A percentile compares a stretch with the other conserved stretches of the same genome.
Evolutionary conservation across 2,797 vertebrate species (phyloP).

Genomic region (Centroberyx gerrardi): DNA sequence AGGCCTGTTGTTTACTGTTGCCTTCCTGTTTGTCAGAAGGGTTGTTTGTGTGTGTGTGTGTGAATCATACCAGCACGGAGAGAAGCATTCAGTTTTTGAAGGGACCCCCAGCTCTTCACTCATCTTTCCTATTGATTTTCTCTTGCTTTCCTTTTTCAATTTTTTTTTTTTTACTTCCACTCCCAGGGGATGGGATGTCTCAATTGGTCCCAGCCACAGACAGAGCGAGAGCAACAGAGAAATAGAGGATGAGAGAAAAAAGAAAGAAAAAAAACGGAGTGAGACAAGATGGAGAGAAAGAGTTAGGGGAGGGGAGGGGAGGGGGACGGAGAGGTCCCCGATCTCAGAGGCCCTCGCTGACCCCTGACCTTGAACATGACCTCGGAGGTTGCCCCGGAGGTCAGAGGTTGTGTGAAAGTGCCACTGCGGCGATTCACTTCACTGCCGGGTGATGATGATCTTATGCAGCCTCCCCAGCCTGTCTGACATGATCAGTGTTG

Average conservation of each 20-base stretch:
- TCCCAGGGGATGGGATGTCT: slow-evolving; percentile 81
- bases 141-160: slow-evolving; percentile 71
- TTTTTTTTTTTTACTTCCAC: slow-evolving; percentile 35
- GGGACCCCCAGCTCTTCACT: slow-evolving; percentile 81
- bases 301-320: slow-evolving; percentile 39
- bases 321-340: slow-evolving; percentile 53
- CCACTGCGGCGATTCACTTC: slow-evolving; percentile 81
- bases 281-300: slow-evolving; percentile 11
- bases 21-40: slow-evolving; percentile 40
- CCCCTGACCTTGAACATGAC: slow-evolving; percentile 86
- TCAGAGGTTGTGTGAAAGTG: slow-evolving; percentile 88
- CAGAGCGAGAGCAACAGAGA: slow-evolving; percentile 66
- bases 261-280: slow-evolving; percentile 9
- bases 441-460: slow-evolving; percentile 82
- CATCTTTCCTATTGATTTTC: slow-evolving; percentile 84
- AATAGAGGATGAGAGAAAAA: slow-evolving; percentile 63
- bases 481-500: slow-evolving; percentile 83
- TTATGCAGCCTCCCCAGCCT: slow-evolving; percentile 83
- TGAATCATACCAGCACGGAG: slow-evolving; percentile 71
- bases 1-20: slow-evolving; percentile 36
- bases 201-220: slow-evolving; percentile 76
- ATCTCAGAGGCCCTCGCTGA: slow-evolving; percentile 78
- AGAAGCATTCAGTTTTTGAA: slow-evolving; percentile 72
- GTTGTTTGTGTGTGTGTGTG: slow-evolving; percentile 31
- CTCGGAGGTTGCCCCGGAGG: slow-evolving; percentile 74